Evolutionary conservation across 2,797 vertebrate species (phyloP), one percentile per base, ranked within the genome.

Genomic region (Peromyscus nudipes): DNA sequence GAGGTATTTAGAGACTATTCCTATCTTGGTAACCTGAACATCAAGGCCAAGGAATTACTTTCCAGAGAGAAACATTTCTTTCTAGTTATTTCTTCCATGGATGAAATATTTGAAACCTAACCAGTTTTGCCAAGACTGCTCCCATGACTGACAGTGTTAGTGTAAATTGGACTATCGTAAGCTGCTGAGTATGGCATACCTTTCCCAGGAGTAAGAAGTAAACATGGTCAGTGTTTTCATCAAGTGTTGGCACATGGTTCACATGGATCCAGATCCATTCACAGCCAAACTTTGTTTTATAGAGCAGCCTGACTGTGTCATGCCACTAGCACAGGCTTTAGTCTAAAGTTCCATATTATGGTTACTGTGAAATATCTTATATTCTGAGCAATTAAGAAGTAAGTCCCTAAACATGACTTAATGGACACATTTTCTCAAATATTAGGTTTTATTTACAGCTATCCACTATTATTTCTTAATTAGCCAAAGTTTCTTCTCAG

Each of bases 401-500:
- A 85, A 64, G 90, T 11, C 4, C 34, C 69, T 75, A 75, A 37
- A 94, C 75, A 12, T 91, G 25, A 79, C 62, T 79, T 55, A 46
- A 91, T 93, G 17, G 37, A 60, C 6, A 1, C 3, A 49, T 88
- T 94, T 94, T 60, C 16, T 85, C 60, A 87, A 62, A 94, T 79
- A 55, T 8, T 43, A 34, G 57, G 6, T 34, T 88, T 85, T 79
- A 89, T 60, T 62, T 23, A 2, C 52, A 86, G 7, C 29, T 94
- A 80, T 46, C 25, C 49, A 84, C 40, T 75, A 55, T 37, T 84
- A 60, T 87, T 93, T 93, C 34, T 81, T 91, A 89, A 77, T 67
- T 31, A 96, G 87, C 9, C 8, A 92, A 93, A 29, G 31, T 73
- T 96, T 93, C 43, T 79, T 91, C 94, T 89, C 3, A 57, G 52